These are phyloP conservation scores for Dreissena polymorpha DNA, from an alignment of 1,140 invertebrate species.

Conservation along the genomic window DNA sequence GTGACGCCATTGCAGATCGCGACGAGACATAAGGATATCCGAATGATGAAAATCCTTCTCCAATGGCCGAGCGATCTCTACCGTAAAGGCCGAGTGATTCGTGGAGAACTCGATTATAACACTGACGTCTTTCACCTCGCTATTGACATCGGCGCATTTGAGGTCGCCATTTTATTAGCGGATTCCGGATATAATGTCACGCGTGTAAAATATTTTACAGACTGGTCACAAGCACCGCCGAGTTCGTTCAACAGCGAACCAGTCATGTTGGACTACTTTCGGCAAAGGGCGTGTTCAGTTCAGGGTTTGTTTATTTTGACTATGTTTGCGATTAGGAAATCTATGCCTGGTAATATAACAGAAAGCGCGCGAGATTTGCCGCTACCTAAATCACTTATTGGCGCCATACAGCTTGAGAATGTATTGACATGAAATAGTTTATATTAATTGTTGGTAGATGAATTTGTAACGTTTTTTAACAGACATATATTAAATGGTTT, in stretches of 20 bases:
- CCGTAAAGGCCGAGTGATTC: conserved; percentile 37
- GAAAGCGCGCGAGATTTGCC: conserved; percentile 9
- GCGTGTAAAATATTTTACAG: conserved; percentile 30
- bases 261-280: conserved; percentile 43
- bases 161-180: conserved; percentile 35
- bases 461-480: no score
- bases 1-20: conserved; percentile 61
- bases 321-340: conserved; percentile 11
- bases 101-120: conserved; percentile 38
- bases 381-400: conserved; percentile 28
- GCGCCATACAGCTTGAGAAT: conserved; percentile 28
- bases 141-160: conserved; percentile 50
- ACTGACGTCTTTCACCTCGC: conserved; percentile 50
- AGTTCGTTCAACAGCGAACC: conserved; percentile 14
- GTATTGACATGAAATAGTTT: conserved; percentile 32
- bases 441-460: no score
- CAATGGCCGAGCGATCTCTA: conserved; percentile 45
- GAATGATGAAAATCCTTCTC: conserved; percentile 46
- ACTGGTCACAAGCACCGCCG: conserved; percentile 43
- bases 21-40: conserved; percentile 43
- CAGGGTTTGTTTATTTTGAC: conserved; percentile 25
- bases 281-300: conserved; percentile 33
- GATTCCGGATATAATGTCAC: conserved; percentile 43
- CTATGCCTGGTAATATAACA: background rate
- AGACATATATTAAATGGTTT: no score